Evolutionary conservation across 1,140 invertebrate species (phyloP), one percentile per base, ranked within the genome.

Genomic region (Homalodisca vitripennis): DNA sequence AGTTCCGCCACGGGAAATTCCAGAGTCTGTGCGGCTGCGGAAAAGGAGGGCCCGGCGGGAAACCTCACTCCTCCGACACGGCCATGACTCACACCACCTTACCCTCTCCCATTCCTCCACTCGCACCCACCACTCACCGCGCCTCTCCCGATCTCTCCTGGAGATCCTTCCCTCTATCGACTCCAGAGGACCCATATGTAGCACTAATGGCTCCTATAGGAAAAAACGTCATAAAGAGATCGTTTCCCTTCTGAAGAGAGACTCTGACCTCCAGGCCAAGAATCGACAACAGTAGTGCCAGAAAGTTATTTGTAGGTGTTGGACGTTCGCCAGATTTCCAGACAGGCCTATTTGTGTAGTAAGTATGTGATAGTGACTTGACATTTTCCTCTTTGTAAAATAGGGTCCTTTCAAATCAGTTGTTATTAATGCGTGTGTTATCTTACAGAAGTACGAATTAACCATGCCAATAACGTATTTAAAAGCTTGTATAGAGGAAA

Each of bases 1-100:
- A 93, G 79, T 94, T 94, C 77, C 84, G 92, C 1, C 84, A 85
- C 24, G 91, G 90, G n/a, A n/a, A n/a, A 2, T 93, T 94, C 74
- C 78, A 87, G 22, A 79, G 82, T 72, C 79, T 92, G 0, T 90
- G 88, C 73, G 82, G 84, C 13, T 47, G 68, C 2, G 17, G 66
- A n/a, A 48, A 72, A n/a, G 67, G 72, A 47, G 55, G 66, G 27
- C 22, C 57, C 22, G 60, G 68, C 24, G 30, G 32, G 3, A 41
- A 69, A 12, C 68, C 72, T 6, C 47, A 72, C 1, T 68, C 73
- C 14, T 68, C 67, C 66, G 66, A 70, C 30, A 69, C 67, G 34
- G 73, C 75, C 17, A 51, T 75, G 10, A 73, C 71, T 24, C 73
- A 72, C n/a, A 74, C 72, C n/a, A 31, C 74, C 0, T 73, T 72